Evolutionary conservation across 2,113 vertebrate genomes (phyloP), one percentile per base, ranked within the genome.

Genomic region (Gobio gobio): DNA sequence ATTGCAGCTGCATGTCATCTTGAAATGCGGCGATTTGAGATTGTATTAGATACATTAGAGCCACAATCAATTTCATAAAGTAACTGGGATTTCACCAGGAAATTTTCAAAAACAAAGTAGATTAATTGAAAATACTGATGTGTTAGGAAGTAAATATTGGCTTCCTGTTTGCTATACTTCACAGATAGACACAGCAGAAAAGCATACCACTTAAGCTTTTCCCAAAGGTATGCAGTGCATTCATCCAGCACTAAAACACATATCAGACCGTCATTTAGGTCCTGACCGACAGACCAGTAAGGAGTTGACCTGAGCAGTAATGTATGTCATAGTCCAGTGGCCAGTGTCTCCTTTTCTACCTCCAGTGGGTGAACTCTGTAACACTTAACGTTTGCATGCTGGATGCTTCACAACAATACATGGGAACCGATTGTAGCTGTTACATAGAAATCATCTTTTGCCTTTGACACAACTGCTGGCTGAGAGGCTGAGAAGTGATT

Each of bases 401-500:
- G 63, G 68, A 86, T 47, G 16, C 74, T 86, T 84, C 74, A 73
- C 56, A 54, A 74, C 74, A 86, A 87, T 83, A 73, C 43, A 58
- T 49, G 75, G 66, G 29, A 66, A 86, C 20, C 40, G 78, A 80
- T 81, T 66, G 64, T 64, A 63, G 66, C 73, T 85, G 77, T 83
- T 87, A 64, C 63, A 75, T 26, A 20, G 54, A 75, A 59, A 84
- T 86, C 75, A 66, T 75, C 58, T 70, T 70, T 87, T 36, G 76
- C 49, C 78, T 87, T 78, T 78, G 80, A 81, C 20, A 36, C 9
- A 82, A 79, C 68, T 24, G 26, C 24, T 43, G 78, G 36, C 74
- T 77, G 49, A 56, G 74, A 63, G 74, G 70, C 61, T 66, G 36
- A 73, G 78, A 77, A 85, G 64, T 63, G 73, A 77, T 85, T 88